Base-by-base conservation (phyloP, 2,113 vertebrate species). In the Mustelus asterias region DNA sequence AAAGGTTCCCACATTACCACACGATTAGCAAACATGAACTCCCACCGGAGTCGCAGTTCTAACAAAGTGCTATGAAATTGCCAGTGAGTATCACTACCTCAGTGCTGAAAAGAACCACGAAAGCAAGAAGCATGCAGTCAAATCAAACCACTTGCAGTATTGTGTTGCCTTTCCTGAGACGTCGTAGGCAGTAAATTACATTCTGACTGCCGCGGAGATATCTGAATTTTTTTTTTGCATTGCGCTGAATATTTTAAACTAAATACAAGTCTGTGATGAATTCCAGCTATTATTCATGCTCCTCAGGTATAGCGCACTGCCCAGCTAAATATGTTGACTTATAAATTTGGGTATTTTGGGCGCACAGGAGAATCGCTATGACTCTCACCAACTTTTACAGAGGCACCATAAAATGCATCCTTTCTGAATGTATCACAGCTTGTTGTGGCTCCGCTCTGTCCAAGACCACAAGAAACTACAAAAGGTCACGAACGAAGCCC, bases 11-110 rank as follows among this genome's bases (percentile, higher is more conserved):
- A 72, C 67, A 72, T 95, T 76, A 72, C 13, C 41, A 48, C 41
- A 95, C 11, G 41, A 95, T 95, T 95, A 44, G 22, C 69, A 76
- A 95, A 72, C 69, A 70, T 72, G 94, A 72, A 72, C 94, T 95
- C 94, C 41, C 94, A 72, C 41, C 44, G 8, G 89, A 72, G 67
- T 54, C 26, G 10, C 67, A 95, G 41, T 72, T 95, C 41, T 18
- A 95, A 54, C 94, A 95, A 76, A 72, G 67, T 70, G 94, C 37
- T 72, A n/a, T 29, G 94, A 95, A 95, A 95, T 72, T 72, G 69
- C 69, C 44, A 72, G 48, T 16, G 48, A n/a, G 41, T 76, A 95
- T 95, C 44, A 44, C 22, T 29, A 76, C 1, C 14, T 48, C 48
- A 95, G 16, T 72, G 94, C 41, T 70, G 69, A 93, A 95, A 48